These are phyloP conservation scores for Brachymystax lenok DNA, from an alignment of 2,797 vertebrate species.

Conservation along the genomic window DNA sequence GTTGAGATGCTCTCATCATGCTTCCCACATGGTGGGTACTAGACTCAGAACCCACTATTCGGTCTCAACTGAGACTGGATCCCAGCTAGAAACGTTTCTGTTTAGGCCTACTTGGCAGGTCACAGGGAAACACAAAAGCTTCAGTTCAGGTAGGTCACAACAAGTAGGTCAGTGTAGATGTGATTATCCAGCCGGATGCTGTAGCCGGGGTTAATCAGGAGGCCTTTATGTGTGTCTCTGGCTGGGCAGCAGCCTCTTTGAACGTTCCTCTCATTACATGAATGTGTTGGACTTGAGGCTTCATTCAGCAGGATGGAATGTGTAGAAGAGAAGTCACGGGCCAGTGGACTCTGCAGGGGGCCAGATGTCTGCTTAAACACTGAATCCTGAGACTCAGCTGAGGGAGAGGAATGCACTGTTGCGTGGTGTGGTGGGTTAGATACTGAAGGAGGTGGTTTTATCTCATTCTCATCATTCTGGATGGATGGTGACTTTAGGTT, in stretches of 20 bases:
- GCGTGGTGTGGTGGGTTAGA: slow-evolving; percentile 22
- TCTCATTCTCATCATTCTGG: slow-evolving; percentile 32
- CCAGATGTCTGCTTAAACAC: slow-evolving; percentile 58
- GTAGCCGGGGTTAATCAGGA: slow-evolving; percentile 20
- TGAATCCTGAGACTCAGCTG: slow-evolving; percentile 49
- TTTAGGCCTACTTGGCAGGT: not conserved
- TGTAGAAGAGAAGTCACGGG: slow-evolving; percentile 45
- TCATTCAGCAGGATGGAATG: slow-evolving; percentile 61
- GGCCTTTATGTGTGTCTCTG: slow-evolving; percentile 47
- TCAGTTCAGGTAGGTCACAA: too few relatives aligned
- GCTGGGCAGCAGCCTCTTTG: slow-evolving; percentile 51
- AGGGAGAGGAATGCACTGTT: slow-evolving; percentile 34
- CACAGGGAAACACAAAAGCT: slow-evolving; percentile 7
- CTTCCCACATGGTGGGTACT: not conserved
- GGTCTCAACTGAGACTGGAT: slow-evolving; percentile 20
- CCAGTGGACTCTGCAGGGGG: slow-evolving; percentile 58
- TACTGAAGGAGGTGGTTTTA: slow-evolving; percentile 38
- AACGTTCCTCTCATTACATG: slow-evolving; percentile 59
- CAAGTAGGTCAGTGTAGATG: too few relatives aligned
- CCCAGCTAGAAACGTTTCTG: not conserved
- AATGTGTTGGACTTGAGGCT: slow-evolving; percentile 56
- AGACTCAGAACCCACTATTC: not conserved
- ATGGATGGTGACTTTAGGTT: slow-evolving; percentile 3
- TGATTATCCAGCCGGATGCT: too few relatives aligned
- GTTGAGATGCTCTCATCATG: slow-evolving; percentile 35